These are phyloP conservation scores for Thymelicus acteon DNA, from an alignment of 2,888 invertebrate species.

Conservation along the genomic window DNA sequence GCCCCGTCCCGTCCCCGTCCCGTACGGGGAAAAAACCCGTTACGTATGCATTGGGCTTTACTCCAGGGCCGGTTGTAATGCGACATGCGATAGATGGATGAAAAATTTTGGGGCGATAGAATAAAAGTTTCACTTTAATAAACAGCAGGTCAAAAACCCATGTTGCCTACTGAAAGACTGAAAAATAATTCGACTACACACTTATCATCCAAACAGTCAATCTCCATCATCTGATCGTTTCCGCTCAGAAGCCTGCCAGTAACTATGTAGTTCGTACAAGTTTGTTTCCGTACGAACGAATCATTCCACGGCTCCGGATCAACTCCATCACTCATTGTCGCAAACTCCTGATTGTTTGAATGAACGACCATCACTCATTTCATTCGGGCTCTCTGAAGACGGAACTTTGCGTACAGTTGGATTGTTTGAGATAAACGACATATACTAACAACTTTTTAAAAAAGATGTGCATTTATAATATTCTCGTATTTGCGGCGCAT, in stretches of 20 bases:
- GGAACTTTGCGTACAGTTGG: conserved; percentile 7
- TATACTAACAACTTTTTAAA: not conserved
- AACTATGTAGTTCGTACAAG: conserved; percentile 22
- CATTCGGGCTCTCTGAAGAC: conserved; percentile 17
- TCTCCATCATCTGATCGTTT: conserved; percentile 14
- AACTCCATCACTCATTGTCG: conserved; percentile 32
- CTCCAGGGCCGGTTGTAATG: too few relatives aligned
- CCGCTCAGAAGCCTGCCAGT: conserved; percentile 7
- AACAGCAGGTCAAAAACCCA: too few relatives aligned
- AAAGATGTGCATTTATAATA: not conserved
- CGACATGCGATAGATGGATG: too few relatives aligned
- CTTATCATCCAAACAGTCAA: not conserved
- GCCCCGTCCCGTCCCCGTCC: too few relatives aligned
- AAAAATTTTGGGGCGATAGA: too few relatives aligned
- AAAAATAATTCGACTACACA: too few relatives aligned
- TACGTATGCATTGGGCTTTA: too few relatives aligned
- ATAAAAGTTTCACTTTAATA: too few relatives aligned
- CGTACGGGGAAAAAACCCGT: too few relatives aligned
- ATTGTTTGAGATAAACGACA: conserved; percentile 25
- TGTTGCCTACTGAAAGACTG: too few relatives aligned
- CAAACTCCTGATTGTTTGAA: conserved; percentile 32
- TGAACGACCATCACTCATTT: conserved; percentile 30
- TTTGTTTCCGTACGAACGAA: conserved; percentile 28
- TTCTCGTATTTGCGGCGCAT: not conserved
- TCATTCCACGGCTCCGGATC: conserved; percentile 25